A percentile compares a stretch with the other conserved stretches of the same genome.
phyloP scores from a whole-genome alignment of 2,797 vertebrate species.

The Gallinago solitaria region DNA sequence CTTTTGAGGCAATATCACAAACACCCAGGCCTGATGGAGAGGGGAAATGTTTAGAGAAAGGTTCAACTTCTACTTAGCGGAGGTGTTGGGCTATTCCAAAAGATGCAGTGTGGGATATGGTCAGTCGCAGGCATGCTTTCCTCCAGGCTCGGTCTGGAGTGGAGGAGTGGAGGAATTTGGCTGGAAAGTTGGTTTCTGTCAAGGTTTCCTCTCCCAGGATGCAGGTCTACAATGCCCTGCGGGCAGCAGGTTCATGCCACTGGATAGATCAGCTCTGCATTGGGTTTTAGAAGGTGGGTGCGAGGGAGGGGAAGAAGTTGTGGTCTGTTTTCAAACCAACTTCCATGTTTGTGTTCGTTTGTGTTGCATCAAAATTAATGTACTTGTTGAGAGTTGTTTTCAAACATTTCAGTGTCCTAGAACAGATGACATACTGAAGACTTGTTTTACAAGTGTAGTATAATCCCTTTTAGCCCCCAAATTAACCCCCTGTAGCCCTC shows the following conservation, averaged over 20 bases:
- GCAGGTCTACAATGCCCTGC: neutral
- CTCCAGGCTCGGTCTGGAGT: neutral
- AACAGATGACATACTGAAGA: neutral
- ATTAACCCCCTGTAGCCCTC: neutral
- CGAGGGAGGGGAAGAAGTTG: neutral
- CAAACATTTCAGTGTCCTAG: neutral
- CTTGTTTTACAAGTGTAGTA: neutral
- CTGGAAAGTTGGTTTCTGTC: neutral
- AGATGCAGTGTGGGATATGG: neutral
- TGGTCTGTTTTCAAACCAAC: neutral
- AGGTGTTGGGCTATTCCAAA: neutral
- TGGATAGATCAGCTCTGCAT: slow-evolving; percentile 7
- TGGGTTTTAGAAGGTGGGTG: neutral
- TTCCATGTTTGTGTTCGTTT: neutral
- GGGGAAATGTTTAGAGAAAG: slow-evolving; percentile 14
- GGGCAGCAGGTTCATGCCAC: slow-evolving; percentile 23
- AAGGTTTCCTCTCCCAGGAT: slow-evolving; percentile 30
- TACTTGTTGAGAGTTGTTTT: neutral
- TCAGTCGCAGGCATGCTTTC: neutral
- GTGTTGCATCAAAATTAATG: neutral
- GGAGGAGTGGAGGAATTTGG: neutral
- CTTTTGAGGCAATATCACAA: neutral
- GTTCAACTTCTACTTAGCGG: neutral
- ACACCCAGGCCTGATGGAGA: neutral
- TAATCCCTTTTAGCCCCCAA: neutral